Evolutionary conservation across 2,113 vertebrate genomes (phyloP).

Genomic region (Mirounga angustirostris): DNA sequence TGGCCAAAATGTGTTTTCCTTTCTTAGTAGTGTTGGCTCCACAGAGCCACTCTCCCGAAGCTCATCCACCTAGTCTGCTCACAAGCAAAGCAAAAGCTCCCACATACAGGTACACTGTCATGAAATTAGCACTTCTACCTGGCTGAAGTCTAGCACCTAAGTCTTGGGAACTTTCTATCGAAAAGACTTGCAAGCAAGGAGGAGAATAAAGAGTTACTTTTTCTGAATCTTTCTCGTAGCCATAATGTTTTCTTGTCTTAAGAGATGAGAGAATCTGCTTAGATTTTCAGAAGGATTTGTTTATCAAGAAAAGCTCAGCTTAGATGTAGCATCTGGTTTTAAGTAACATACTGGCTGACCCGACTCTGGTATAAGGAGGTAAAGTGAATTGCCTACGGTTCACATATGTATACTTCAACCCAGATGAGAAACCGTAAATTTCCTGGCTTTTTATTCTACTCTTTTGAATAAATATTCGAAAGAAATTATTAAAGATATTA

Average conservation of each 20-base stretch:
- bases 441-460: background rate
- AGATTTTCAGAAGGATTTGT: background rate
- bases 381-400: background rate
- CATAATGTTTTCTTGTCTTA: background rate
- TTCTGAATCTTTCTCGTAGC: background rate
- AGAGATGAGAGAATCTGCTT: background rate
- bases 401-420: background rate
- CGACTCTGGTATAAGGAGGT: background rate
- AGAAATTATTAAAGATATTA: background rate
- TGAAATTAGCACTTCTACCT: background rate
- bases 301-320: background rate
- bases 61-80: background rate
- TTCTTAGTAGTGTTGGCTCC: background rate
- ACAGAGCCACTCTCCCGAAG: background rate
- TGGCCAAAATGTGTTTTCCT: background rate
- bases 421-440: background rate
- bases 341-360: background rate
- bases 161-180: background rate
- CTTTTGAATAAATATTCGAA: background rate
- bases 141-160: background rate
- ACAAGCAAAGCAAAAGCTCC: background rate
- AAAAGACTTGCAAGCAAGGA: background rate
- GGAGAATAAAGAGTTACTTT: background rate
- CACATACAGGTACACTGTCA: background rate
- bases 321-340: background rate